These are phyloP conservation scores for Gymnarchus niloticus DNA, from an alignment of 2,113 vertebrate species.

Conservation along the genomic window DNA sequence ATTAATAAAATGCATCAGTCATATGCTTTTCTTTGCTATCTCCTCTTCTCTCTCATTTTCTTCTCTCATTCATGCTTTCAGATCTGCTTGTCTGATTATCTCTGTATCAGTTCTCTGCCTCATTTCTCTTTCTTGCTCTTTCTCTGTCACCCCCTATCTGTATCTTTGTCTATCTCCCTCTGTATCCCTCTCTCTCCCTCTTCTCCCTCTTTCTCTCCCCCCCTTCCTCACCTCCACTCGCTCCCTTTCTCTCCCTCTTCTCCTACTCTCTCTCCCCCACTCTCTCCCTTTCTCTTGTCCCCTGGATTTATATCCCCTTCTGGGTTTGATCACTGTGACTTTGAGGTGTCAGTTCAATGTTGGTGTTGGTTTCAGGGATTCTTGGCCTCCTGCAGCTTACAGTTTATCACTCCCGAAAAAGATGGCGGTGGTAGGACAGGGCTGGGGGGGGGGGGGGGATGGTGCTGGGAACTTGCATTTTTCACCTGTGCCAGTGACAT, in stretches of 20 bases:
- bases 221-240: background rate
- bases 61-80: background rate
- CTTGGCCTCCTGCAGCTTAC: background rate
- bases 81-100: no score
- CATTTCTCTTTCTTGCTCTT: background rate
- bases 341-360: conserved; percentile 28
- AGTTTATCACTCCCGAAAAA: conserved; percentile 11
- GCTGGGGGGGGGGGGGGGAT: background rate
- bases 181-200: background rate
- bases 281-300: background rate
- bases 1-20: background rate
- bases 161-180: background rate
- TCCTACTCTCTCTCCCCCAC: background rate
- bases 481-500: conserved; percentile 22
- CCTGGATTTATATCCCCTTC: conserved; percentile 22
- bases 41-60: background rate
- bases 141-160: background rate
- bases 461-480: conserved; percentile 14
- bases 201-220: background rate
- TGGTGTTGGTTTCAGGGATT: conserved; percentile 22
- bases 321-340: conserved; percentile 26
- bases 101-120: no score
- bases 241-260: background rate
- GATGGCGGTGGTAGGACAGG: background rate
- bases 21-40: background rate